Base-by-base conservation (phyloP, 2,113 vertebrate species). In the Chaetodon auriga region DNA sequence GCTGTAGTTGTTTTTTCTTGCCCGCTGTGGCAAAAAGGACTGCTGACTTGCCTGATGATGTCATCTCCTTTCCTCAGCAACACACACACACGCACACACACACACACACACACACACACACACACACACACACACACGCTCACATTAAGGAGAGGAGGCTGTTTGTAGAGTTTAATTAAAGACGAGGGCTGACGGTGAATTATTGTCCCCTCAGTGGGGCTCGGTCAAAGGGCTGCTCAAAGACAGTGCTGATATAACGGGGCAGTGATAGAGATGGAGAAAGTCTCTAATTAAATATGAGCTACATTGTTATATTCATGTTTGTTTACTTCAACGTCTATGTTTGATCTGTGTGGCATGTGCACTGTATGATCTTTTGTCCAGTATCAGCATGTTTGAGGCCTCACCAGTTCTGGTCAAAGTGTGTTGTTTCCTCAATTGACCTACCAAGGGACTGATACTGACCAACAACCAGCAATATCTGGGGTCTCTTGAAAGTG, bases 121-220 rank as follows among this genome's bases (percentile, higher is more conserved):
- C 64, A 65, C 62, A 46, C 41, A 60, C 43, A 78, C 23, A 64
- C 60, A 64, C 58, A 53, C 54, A 53, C 69, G 6, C 61, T 69
- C 64, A 18, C 54, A 78, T 18, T 78, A 25, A 25, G 62, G 54
- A 43, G 72, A 68, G 49, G 75, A 66, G 58, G 77, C 83, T 82
- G 74, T 86, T 77, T 78, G 62, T 64, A 19, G 81, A 84, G 78
- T 87, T 78, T 84, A 86, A 87, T 79, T 77, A 78, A 84, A 84
- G 82, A 70, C 72, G 58, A 82, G 66, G 78, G 54, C 65, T 75
- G 71, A 63, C 7, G 11, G 70, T 71, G 75, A 84, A 10, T 54
- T 79, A 82, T 49, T 57, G 60, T 75, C 60, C 61, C 38, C 64
- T 57, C 72, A 38, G 19, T 14, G 55, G 51, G 68, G 19, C 36